Evolutionary conservation across 1,140 invertebrate genomes (phyloP).

Genomic region (Chymomyza costata): DNA sequence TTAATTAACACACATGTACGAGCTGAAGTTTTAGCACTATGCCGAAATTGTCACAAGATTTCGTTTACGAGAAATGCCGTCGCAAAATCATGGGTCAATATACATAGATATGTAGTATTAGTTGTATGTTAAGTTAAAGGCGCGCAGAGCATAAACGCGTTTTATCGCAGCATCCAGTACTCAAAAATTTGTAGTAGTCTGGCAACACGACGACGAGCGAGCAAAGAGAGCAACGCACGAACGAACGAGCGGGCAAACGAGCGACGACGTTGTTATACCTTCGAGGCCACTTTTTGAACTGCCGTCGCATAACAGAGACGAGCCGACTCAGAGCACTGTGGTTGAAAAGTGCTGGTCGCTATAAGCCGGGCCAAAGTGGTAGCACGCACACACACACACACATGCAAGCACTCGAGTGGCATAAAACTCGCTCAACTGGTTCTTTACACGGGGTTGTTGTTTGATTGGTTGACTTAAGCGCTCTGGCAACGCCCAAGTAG

Average conservation of each 20-base stretch:
- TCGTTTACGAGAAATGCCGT: neutral
- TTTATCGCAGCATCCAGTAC: neutral
- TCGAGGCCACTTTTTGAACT: constrained; percentile 65
- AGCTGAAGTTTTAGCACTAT: too few relatives aligned
- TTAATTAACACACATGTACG: too few relatives aligned
- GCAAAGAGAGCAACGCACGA: neutral
- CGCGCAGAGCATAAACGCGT: constrained; percentile 9
- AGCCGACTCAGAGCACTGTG: constrained; percentile 36
- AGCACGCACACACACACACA: constrained; percentile 15
- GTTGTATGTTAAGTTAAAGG: too few relatives aligned
- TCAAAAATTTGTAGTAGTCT: too few relatives aligned
- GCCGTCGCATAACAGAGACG: constrained; percentile 53
- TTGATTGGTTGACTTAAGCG: constrained; percentile 63
- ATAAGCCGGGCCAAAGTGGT: constrained; percentile 29
- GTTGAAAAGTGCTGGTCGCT: too few relatives aligned
- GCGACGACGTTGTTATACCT: constrained; percentile 61
- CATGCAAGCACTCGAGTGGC: neutral
- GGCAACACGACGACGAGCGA: constrained; percentile 42
- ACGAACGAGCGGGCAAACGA: neutral
- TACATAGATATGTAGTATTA: neutral
- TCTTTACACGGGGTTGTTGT: constrained; percentile 44
- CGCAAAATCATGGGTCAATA: neutral
- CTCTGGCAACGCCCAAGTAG: constrained; percentile 40
- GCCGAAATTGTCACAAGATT: too few relatives aligned
- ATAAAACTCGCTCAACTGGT: constrained; percentile 65